Evolutionary conservation across 35 echinoderm and acorn worm genomes (phyloP).

Genomic region (Hemicentrotus pulcherrimus): DNA sequence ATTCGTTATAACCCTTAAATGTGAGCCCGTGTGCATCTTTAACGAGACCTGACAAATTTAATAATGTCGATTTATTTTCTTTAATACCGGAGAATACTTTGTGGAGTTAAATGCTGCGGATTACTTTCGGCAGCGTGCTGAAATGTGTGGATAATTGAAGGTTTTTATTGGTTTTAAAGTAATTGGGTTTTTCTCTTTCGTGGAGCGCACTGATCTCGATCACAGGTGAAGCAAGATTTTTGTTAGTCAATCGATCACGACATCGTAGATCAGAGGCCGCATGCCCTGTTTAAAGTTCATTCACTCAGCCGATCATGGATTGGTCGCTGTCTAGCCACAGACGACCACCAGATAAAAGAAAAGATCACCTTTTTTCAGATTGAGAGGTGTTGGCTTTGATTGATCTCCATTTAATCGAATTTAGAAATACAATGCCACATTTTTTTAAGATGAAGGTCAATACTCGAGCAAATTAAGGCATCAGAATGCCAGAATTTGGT

Average conservation of each 20-base stretch:
- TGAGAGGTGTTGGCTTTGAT: neutral
- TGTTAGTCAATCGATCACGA: slow-evolving; percentile 16
- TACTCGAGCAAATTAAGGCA: too few relatives aligned
- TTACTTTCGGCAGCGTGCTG: neutral
- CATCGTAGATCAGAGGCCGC: neutral
- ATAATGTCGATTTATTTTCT: slow-evolving; percentile 47
- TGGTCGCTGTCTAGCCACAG: neutral
- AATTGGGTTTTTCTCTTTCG: slow-evolving; percentile 31
- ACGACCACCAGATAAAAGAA: neutral
- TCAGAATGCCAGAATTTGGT: too few relatives aligned
- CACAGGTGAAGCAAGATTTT: slow-evolving; percentile 30
- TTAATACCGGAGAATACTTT: slow-evolving; percentile 24
- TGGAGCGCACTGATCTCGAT: neutral
- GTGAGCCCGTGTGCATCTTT: slow-evolving; percentile 40
- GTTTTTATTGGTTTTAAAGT: slow-evolving; percentile 44
- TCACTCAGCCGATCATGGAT: neutral
- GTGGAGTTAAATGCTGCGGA: slow-evolving; percentile 21
- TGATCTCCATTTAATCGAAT: neutral
- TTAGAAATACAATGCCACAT: neutral
- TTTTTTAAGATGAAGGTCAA: too few relatives aligned
- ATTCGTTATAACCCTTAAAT: slow-evolving; percentile 32
- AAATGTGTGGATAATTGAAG: slow-evolving; percentile 46
- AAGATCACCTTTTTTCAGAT: neutral
- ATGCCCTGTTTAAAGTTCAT: neutral
- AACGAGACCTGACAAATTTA: slow-evolving; percentile 48